Evolutionary conservation across 2,888 invertebrate species (phyloP).

Genomic region (Hypolimnas misippus): DNA sequence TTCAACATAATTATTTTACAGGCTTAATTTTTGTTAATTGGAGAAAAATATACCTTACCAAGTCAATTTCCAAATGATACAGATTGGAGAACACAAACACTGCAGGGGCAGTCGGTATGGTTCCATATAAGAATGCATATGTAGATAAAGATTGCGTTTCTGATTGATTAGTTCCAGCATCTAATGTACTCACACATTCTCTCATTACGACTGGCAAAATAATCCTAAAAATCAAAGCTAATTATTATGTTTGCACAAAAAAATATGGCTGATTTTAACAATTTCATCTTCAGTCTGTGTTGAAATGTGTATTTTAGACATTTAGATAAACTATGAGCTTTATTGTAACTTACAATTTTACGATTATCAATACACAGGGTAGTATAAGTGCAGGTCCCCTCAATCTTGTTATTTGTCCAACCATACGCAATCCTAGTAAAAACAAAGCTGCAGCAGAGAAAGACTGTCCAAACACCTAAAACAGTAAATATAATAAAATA

Average conservation of each 20-base stretch:
- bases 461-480: slow-evolving; percentile 90
- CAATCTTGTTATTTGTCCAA: slow-evolving; percentile 92
- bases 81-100: slow-evolving; percentile 97
- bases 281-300: too few relatives aligned
- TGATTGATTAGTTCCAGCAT: slow-evolving; percentile 87
- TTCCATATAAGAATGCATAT: slow-evolving; percentile 97
- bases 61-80: slow-evolving; percentile 93
- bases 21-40: not conserved
- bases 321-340: too few relatives aligned
- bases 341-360: slow-evolving; percentile 93
- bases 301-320: too few relatives aligned
- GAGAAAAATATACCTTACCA: slow-evolving; percentile 82
- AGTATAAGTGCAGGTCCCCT: slow-evolving; percentile 91
- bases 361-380: slow-evolving; percentile 93
- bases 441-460: slow-evolving; percentile 97
- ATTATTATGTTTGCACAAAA: not conserved
- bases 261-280: too few relatives aligned
- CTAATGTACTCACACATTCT: slow-evolving; percentile 91
- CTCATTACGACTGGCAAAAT: slow-evolving; percentile 93
- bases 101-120: slow-evolving; percentile 98
- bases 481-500: not conserved
- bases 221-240: slow-evolving; percentile 76
- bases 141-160: slow-evolving; percentile 93
- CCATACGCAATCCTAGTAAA: slow-evolving; percentile 95
- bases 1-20: not conserved